A percentile compares a stretch with the other conserved stretches of the same genome.
phyloP scores from a whole-genome alignment of 2,888 invertebrate genomes.

The Agriopis aurantiaria region DNA sequence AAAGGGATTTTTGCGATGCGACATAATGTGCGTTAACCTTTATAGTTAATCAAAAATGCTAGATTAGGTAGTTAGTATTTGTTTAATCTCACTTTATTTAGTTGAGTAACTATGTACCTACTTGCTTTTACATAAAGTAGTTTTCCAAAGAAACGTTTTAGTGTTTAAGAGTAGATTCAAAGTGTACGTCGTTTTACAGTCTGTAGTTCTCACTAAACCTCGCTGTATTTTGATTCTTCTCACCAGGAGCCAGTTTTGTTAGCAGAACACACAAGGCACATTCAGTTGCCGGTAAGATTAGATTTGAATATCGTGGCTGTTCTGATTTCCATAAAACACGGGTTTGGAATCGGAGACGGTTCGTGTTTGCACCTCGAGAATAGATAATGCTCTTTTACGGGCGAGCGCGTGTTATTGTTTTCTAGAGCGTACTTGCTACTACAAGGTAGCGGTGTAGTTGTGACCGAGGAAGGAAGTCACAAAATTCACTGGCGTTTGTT shows the following conservation, averaged over 20 bases:
- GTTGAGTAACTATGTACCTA: too few relatives aligned
- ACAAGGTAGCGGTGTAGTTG: not conserved
- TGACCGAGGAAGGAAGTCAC: too few relatives aligned
- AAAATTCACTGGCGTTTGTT: too few relatives aligned
- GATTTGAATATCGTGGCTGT: conserved; percentile 44
- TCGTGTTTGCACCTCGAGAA: conserved; percentile 35
- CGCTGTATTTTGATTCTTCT: not conserved
- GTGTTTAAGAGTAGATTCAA: too few relatives aligned
- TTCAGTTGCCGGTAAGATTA: conserved; percentile 42
- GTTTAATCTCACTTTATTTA: too few relatives aligned
- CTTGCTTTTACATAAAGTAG: too few relatives aligned
- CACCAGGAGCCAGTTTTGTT: conserved; percentile 2
- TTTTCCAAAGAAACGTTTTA: too few relatives aligned
- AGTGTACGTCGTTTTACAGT: too few relatives aligned
- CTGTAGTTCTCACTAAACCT: not conserved
- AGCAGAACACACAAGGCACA: conserved; percentile 26
- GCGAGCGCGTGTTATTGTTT: conserved; percentile 13
- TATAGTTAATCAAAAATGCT: too few relatives aligned
- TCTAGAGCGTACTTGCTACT: not conserved
- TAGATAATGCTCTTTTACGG: conserved; percentile 22
- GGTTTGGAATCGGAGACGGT: conserved; percentile 39
- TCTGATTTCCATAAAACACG: conserved; percentile 46
- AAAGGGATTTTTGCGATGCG: too few relatives aligned
- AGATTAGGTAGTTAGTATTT: too few relatives aligned
- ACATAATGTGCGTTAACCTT: too few relatives aligned